These are phyloP conservation scores for Salvelinus alpinus DNA, from an alignment of 2,113 vertebrate genomes.

Conservation along the genomic window DNA sequence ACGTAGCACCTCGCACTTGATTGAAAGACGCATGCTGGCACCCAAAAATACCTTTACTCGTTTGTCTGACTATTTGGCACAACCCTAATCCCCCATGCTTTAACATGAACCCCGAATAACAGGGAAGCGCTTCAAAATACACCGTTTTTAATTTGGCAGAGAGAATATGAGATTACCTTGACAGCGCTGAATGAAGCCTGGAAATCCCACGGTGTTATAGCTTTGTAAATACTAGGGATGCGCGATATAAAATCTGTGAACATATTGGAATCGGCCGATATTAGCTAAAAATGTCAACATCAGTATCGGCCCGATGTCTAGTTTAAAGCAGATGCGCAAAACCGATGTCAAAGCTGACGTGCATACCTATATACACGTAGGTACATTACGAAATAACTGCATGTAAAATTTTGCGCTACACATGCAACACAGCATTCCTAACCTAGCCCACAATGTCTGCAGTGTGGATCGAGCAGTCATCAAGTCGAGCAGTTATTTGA, in stretches of 20 bases:
- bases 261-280: too few species aligned
- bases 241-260: background rate
- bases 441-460: too few species aligned
- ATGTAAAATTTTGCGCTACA: too few species aligned
- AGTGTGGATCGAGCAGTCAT: too few species aligned
- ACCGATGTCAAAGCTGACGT: too few species aligned
- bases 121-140: constrained; percentile 16
- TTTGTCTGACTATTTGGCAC: background rate
- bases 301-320: too few species aligned
- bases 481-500: too few species aligned
- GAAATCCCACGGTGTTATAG: constrained; percentile 22
- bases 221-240: background rate
- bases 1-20: constrained; percentile 37
- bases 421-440: too few species aligned
- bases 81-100: constrained; percentile 17
- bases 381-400: too few species aligned
- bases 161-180: constrained; percentile 28
- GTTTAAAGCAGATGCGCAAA: too few species aligned
- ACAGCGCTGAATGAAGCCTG: background rate
- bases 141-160: constrained; percentile 40
- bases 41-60: background rate
- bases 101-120: constrained; percentile 40
- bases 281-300: too few species aligned
- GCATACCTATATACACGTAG: too few species aligned
- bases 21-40: constrained; percentile 28